phyloP scores from a whole-genome alignment of 2,888 invertebrate genomes.

The Himalopsyche japonica region DNA sequence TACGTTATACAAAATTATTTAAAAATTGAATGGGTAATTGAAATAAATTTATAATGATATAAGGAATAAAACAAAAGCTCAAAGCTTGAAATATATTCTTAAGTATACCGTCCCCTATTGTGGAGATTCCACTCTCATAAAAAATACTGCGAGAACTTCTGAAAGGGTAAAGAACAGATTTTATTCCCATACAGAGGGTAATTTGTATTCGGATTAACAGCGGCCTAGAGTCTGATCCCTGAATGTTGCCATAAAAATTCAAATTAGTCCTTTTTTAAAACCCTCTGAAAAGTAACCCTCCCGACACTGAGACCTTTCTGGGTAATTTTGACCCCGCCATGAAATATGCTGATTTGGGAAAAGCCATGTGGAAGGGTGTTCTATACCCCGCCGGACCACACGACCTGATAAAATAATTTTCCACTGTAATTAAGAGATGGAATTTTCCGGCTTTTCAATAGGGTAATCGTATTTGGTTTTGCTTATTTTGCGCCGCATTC shows the following conservation, averaged over 20 bases:
- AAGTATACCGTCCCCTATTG: not conserved
- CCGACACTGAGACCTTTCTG: not conserved
- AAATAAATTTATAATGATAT: not conserved
- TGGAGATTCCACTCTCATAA: not conserved
- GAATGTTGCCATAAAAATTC: conserved; percentile 28
- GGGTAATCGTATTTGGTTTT: not conserved
- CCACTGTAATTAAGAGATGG: not conserved
- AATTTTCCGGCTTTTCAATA: not conserved
- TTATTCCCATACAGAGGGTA: conserved; percentile 30
- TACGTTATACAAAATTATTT: no score
- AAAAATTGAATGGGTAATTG: not conserved
- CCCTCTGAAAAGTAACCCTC: conserved; percentile 9
- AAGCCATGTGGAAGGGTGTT: conserved; percentile 9
- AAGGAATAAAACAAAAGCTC: not conserved
- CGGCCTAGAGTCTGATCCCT: conserved; percentile 17
- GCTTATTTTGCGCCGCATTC: not conserved
- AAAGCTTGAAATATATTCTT: not conserved
- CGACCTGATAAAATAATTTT: conserved; percentile 19
- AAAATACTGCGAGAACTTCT: not conserved
- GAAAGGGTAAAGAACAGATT: conserved; percentile 17
- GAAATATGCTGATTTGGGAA: conserved; percentile 6
- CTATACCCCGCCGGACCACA: not conserved
- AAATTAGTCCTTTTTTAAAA: conserved; percentile 32
- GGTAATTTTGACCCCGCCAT: not conserved
- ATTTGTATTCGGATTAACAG: conserved; percentile 35